Evolutionary conservation across 2,113 vertebrate species (phyloP).

Genomic region (Glaucomys volans): DNA sequence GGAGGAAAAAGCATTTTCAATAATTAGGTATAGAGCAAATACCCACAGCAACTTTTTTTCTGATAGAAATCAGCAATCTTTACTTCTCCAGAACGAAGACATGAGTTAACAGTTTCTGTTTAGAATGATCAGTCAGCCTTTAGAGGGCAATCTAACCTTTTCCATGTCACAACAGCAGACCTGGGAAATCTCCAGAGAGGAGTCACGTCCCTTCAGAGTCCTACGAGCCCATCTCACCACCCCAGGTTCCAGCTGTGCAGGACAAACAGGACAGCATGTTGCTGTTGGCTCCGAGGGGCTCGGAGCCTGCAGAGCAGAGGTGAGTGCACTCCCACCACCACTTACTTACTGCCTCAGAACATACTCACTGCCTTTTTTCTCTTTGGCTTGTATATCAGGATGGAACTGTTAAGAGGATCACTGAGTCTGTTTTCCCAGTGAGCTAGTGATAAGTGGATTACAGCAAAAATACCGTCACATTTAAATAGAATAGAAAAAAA

Average conservation of each 20-base stretch:
- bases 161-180: constrained; percentile 85
- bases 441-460: neutral
- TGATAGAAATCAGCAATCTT: neutral
- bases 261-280: constrained; percentile 94
- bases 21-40: neutral
- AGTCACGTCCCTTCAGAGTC: constrained; percentile 92
- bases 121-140: neutral
- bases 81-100: neutral
- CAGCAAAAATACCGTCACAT: neutral
- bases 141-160: neutral
- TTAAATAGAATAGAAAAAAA: neutral
- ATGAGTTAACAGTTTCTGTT: neutral
- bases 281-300: constrained; percentile 90
- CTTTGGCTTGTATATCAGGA: neutral
- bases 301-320: constrained; percentile 95
- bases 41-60: neutral
- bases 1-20: neutral
- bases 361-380: neutral
- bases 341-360: neutral
- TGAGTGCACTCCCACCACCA: too few species aligned
- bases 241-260: constrained; percentile 92
- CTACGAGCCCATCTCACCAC: constrained; percentile 98
- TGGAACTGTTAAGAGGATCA: neutral
- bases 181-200: constrained; percentile 97
- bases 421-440: neutral